Base-by-base conservation (phyloP, 1,140 invertebrate species). In the Hyles vespertilio region DNA sequence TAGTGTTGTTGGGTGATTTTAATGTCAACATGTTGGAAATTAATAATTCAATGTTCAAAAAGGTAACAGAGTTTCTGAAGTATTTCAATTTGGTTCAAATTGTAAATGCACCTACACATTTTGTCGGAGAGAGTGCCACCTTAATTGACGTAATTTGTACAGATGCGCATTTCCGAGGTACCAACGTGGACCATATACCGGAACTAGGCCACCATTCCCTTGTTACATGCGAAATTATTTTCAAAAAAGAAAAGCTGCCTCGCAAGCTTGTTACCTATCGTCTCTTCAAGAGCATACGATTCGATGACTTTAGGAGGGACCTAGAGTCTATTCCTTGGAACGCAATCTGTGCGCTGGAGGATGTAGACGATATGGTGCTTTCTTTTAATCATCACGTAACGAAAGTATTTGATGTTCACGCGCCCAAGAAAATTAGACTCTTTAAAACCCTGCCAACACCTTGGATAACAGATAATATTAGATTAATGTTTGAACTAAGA, bases 1-100 rank as follows among this genome's bases (percentile, higher is more conserved):
- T 57, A n/a, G 67, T 58, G 50, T 3, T 73, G 0, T 32, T 70
- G 3, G 61, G 58, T 1, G 73, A 76, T 44, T 60, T 70, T 46
- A 76, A 76, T 64, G 56, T 74, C 10, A 61, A 74, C 8, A 3
- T 48, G 9, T 33, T 58, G 6, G 49, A 58, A 33, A 32, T 8
- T 32, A 11, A 46, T 33, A 44, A 8, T 12, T 5, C 12, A 8
- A 58, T 33, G 32, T 33, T 32, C 2, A 51, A 51, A 45, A 70
- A 36, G 5, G 34, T 36, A 3, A 22, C 32, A 1, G 43, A 47
- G n/a, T 61, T 61, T 40, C 32, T 61, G 0, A 46, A 40, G 22
- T 47, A 47, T 9, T 8, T 45, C 1, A 56, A 51, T 32, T 3
- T 61, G 3, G 8, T 5, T 3, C 53, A 61, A 11, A 9, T 51